Conservation (phyloP, 2,888 invertebrate species). For the Blomia tropicalis region DNA sequence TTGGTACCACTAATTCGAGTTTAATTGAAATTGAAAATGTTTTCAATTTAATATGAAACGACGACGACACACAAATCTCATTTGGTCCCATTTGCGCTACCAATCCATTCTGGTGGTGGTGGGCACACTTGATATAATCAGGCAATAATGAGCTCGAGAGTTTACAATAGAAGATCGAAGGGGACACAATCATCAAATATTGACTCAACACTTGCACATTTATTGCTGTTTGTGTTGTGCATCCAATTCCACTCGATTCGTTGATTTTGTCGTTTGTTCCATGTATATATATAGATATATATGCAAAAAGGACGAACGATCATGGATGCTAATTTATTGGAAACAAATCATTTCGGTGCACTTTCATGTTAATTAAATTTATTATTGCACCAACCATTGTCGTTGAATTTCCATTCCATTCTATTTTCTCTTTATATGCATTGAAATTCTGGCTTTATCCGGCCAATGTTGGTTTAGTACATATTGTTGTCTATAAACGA, state of each 20-base stretch:
- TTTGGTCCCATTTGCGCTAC: background rate
- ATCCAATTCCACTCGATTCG: background rate
- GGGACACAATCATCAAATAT: constrained; percentile 1
- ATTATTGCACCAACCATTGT: too few relatives aligned
- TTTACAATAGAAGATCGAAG: background rate
- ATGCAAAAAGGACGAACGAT: too few relatives aligned
- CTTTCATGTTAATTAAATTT: too few relatives aligned
- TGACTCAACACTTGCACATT: constrained; percentile 11
- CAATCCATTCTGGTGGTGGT: background rate
- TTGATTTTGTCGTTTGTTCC: too few relatives aligned
- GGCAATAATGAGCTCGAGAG: constrained; percentile 1
- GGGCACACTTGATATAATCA: constrained; percentile 13
- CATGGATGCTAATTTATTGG: too few relatives aligned
- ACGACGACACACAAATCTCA: background rate
- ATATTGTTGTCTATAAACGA: too few relatives aligned
- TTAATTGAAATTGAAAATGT: constrained; percentile 19
- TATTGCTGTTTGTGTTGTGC: background rate
- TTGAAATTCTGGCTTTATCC: too few relatives aligned
- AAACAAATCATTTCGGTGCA: too few relatives aligned
- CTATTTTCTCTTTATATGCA: too few relatives aligned
- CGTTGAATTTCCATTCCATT: too few relatives aligned
- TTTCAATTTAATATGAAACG: background rate
- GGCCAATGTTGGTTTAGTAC: too few relatives aligned
- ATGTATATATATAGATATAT: too few relatives aligned
- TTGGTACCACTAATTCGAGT: constrained; percentile 13